phyloP scores from a whole-genome alignment of 2,888 invertebrate genomes.

The Lamproptera curius region DNA sequence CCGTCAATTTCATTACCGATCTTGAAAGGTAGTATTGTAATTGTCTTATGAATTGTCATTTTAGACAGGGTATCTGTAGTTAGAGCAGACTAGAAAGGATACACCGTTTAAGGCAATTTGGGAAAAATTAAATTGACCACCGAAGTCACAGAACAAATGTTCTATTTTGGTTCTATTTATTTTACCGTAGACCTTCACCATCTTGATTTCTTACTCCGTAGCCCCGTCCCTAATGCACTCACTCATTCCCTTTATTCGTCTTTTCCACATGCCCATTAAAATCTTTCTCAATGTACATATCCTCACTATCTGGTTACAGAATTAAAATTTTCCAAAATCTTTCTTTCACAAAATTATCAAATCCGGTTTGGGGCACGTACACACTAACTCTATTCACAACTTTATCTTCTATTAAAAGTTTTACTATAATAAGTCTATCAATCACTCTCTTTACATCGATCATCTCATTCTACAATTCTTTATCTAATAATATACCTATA shows the following conservation, averaged over 20 bases:
- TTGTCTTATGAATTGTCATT: too few relatives aligned
- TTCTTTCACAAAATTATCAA: background rate
- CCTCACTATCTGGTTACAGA: background rate
- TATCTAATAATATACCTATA: too few relatives aligned
- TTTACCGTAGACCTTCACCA: too few relatives aligned
- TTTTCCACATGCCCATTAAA: conserved; percentile 1
- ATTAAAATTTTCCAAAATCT: background rate
- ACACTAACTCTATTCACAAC: background rate
- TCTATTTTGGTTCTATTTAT: too few relatives aligned
- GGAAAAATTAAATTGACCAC: too few relatives aligned
- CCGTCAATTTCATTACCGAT: too few relatives aligned
- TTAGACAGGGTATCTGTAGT: too few relatives aligned
- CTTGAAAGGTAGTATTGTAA: too few relatives aligned
- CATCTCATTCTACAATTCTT: background rate
- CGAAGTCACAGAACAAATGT: too few relatives aligned
- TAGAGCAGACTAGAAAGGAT: too few relatives aligned
- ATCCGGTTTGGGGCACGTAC: background rate
- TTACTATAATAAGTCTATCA: background rate
- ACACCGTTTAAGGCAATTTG: too few relatives aligned
- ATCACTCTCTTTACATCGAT: background rate
- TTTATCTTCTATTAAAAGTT: background rate
- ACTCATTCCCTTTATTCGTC: background rate
- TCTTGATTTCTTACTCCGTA: background rate
- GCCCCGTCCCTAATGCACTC: background rate
- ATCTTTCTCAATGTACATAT: background rate